These are phyloP conservation scores for Platichthys stellatus DNA, from an alignment of 2,113 vertebrate species.

Conservation along the genomic window DNA sequence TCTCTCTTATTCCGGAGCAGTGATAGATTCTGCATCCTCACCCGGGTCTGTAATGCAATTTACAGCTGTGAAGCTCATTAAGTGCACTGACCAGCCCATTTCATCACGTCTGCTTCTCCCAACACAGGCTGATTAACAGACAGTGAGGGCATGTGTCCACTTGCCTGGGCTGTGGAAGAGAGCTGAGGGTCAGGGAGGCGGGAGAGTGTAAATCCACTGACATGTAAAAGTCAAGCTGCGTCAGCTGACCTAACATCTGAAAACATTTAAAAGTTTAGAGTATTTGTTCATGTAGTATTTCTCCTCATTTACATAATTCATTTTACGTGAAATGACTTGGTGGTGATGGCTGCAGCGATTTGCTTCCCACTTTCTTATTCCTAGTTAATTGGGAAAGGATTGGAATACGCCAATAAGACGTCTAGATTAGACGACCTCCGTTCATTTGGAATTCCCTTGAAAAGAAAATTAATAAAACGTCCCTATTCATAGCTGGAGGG, in stretches of 20 bases:
- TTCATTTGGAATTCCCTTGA: constrained; percentile 25
- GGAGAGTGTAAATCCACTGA: constrained; percentile 25
- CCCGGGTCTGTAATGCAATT: constrained; percentile 37
- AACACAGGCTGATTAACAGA: constrained; percentile 55
- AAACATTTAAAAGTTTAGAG: constrained; percentile 13
- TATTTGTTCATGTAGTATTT: constrained; percentile 9
- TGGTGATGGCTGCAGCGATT: constrained; percentile 21
- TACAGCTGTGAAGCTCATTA: constrained; percentile 53
- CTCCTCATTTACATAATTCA: constrained; percentile 39
- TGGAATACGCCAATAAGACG: not conserved
- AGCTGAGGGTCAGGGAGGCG: constrained; percentile 1
- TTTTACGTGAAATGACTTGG: constrained; percentile 45
- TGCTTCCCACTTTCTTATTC: constrained; percentile 22
- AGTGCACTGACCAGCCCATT: constrained; percentile 50
- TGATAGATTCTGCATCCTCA: constrained; percentile 26
- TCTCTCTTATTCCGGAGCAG: constrained; percentile 14
- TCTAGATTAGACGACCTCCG: constrained; percentile 38
- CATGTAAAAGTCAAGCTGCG: too few species aligned
- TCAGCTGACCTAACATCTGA: constrained; percentile 2
- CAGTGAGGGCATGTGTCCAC: constrained; percentile 33
- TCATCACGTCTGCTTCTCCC: constrained; percentile 45
- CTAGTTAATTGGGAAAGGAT: not conserved
- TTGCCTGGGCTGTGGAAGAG: constrained; percentile 24
- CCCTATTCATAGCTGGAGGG: constrained; percentile 31
- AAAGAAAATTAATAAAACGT: constrained; percentile 30